Evolutionary conservation across 1,140 invertebrate species (phyloP), one percentile per base, ranked within the genome.

Genomic region (Ceratosolen fusciceps): DNA sequence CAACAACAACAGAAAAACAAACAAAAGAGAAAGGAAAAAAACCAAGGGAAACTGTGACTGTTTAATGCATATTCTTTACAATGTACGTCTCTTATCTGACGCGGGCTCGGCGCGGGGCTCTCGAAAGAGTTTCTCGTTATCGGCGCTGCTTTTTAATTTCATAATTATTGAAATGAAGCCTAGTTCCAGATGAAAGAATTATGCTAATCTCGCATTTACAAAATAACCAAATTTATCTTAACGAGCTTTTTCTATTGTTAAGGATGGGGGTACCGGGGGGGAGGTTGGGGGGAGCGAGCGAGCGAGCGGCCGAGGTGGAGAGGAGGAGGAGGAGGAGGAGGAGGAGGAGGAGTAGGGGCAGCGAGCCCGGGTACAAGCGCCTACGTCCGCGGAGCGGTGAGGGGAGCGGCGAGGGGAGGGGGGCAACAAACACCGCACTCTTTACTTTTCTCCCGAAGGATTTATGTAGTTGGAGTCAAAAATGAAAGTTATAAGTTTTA

Each of bases 381-480:
- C 43, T 47, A 47, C 16, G 16, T 47, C 43, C 43, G 16, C 16
- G 43, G 16, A 47, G 16, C n/a, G n/a, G 43, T 47, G 16, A 60
- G 31, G 31, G 19, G 24, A 26, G 54, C 9, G 10, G 26, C 1
- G 3, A 56, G 19, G 54, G 24, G 26, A 7, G 54, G 2, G 24
- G 26, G 24, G 12, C n/a, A 56, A 26, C 12, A 56, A 14, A 24
- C 14, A 29, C 12, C 56, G 31, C 31, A 60, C 24, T 60, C 26
- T 60, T 14, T 60, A 24, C 24, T 29, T n/a, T n/a, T n/a, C 29
- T 7, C 0, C 16, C 26, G 31, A 16, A 37, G 19, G 60, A 65
- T 65, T 65, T 37, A n/a, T 65, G 31, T 37, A 37, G 34, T 65
- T n/a, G 16, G 26, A 65, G 14, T 65, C 34, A n/a, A 65, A 60